These are phyloP conservation scores for Gracilinanus agilis DNA, from an alignment of 2,113 vertebrate genomes.

Conservation along the genomic window DNA sequence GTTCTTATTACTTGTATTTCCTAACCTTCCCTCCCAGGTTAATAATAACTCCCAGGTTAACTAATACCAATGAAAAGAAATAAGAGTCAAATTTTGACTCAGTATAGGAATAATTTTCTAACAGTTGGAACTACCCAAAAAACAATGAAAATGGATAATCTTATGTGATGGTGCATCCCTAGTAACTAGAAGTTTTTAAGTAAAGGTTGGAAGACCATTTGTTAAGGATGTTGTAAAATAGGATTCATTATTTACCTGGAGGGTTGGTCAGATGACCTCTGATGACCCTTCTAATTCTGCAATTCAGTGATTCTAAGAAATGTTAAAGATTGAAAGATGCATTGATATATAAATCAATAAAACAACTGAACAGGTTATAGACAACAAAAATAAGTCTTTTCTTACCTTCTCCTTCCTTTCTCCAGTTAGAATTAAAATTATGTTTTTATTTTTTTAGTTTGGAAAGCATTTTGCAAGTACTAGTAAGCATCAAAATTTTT, in stretches of 20 bases:
- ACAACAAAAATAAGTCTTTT: background rate
- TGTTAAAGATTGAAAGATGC: background rate
- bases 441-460: background rate
- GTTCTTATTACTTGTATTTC: background rate
- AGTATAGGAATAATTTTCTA: background rate
- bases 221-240: background rate
- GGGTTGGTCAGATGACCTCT: background rate
- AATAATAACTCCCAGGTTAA: too few relatives aligned
- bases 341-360: background rate
- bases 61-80: background rate
- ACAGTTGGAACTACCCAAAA: background rate
- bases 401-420: background rate
- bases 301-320: background rate
- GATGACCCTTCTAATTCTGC: background rate
- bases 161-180: background rate
- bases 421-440: background rate
- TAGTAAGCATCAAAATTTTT: slow-evolving; percentile 10
- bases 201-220: background rate
- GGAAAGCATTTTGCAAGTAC: background rate
- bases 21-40: background rate
- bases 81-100: background rate
- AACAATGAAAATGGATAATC: background rate
- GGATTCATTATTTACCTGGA: background rate
- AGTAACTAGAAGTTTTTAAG: background rate
- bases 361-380: background rate